A percentile compares a stretch with the other conserved stretches of the same genome.
Evolutionary conservation across 2,113 vertebrate genomes (phyloP).

Genomic region (Centropus bengalensis): DNA sequence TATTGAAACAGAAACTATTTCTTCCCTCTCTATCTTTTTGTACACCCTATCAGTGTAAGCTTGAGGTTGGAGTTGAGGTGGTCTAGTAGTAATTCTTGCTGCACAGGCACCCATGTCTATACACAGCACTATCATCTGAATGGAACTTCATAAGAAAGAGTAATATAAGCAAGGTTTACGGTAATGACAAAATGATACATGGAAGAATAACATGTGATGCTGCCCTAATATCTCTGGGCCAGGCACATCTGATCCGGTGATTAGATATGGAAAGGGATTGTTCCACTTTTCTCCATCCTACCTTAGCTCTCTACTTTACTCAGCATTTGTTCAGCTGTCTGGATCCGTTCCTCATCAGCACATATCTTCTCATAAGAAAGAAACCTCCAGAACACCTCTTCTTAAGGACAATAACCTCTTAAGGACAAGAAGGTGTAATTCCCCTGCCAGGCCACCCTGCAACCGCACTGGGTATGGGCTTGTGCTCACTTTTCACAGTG

Average conservation of each 20-base stretch:
- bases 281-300: neutral
- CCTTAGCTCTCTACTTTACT: neutral
- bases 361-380: neutral
- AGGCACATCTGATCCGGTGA: neutral
- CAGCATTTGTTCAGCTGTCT: neutral
- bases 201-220: neutral
- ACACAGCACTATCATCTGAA: neutral
- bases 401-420: neutral
- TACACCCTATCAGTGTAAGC: neutral
- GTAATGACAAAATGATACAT: neutral
- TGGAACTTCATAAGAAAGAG: neutral
- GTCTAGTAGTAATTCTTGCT: neutral
- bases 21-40: neutral
- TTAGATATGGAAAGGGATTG: neutral
- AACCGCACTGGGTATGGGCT: rapidly evolving
- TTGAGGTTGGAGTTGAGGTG: neutral
- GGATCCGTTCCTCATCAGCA: neutral
- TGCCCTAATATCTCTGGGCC: neutral
- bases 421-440: rapidly evolving
- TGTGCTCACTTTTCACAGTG: rapidly evolving
- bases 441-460: neutral
- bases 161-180: neutral
- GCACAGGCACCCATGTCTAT: rapidly evolving
- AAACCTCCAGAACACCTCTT: neutral
- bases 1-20: neutral